Percentiles rank a stretch among this genome's conserved stretches.
Evolutionary conservation across 2,797 vertebrate genomes (phyloP).

Genomic region (Thamnophis elegans): DNA sequence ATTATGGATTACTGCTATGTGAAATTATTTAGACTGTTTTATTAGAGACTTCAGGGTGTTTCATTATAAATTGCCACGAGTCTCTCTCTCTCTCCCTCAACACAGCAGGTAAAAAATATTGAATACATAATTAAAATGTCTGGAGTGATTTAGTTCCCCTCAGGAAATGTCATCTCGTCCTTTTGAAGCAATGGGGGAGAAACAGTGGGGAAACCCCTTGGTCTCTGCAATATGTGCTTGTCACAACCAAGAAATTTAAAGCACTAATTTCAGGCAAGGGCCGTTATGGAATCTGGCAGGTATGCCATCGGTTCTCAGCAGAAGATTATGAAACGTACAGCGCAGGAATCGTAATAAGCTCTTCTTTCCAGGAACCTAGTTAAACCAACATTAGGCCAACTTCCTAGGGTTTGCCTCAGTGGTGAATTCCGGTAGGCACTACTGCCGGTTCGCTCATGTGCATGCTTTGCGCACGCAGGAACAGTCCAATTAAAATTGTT

Average conservation of each 20-base stretch:
- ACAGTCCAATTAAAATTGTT: too few relatives aligned
- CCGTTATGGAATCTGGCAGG: background rate
- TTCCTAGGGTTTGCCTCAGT: background rate
- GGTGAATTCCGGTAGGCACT: too few relatives aligned
- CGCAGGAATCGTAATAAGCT: background rate
- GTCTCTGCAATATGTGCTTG: background rate
- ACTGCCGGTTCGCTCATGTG: too few relatives aligned
- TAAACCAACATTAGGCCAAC: background rate
- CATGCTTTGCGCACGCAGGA: too few relatives aligned
- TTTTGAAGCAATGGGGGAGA: background rate
- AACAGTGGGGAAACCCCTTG: background rate
- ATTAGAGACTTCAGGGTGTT: background rate
- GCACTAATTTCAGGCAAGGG: background rate
- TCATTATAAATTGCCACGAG: background rate
- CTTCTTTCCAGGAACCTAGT: background rate
- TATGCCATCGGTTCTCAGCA: background rate
- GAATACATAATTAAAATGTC: background rate
- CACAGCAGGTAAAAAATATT: background rate
- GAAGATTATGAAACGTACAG: background rate
- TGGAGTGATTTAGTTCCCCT: background rate
- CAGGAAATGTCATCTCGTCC: background rate
- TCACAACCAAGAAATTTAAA: background rate
- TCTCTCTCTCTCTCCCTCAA: background rate
- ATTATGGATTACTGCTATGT: background rate
- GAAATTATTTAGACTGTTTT: background rate